A percentile compares a stretch with the other conserved stretches of the same genome.
These are phyloP conservation scores for Apamea epomidion DNA, from an alignment of 2,888 invertebrate genomes.

Conservation along the genomic window DNA sequence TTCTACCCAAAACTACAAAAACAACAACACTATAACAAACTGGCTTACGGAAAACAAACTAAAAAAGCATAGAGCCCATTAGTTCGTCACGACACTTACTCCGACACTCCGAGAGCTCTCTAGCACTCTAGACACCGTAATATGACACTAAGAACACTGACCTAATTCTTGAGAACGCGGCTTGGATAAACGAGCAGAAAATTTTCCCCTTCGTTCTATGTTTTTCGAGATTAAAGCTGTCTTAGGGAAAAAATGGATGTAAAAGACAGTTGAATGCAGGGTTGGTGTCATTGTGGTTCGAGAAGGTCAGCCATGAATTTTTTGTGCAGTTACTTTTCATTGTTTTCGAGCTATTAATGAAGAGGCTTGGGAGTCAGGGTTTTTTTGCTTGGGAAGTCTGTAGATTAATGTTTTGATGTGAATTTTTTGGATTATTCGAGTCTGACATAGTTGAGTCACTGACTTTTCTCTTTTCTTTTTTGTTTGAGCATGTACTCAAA, in stretches of 20 bases:
- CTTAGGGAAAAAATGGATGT: background rate
- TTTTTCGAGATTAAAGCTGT: constrained; percentile 37
- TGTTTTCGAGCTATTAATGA: constrained; percentile 45
- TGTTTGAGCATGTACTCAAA: too few relatives aligned
- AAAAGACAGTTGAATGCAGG: constrained; percentile 30
- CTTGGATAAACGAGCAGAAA: constrained; percentile 38
- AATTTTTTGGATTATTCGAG: background rate
- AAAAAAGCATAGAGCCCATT: constrained; percentile 52
- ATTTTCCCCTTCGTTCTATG: constrained; percentile 17
- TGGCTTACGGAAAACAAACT: constrained; percentile 9
- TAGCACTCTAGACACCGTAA: constrained; percentile 57
- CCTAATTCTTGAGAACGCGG: constrained; percentile 54
- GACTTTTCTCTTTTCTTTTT: too few relatives aligned
- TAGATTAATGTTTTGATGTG: background rate
- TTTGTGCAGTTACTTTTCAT: constrained; percentile 17
- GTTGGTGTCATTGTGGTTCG: background rate
- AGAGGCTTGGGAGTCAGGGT: constrained; percentile 7
- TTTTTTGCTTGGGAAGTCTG: constrained; percentile 5
- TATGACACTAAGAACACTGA: constrained; percentile 62
- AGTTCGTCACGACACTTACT: constrained; percentile 50
- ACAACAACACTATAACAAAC: constrained; percentile 5
- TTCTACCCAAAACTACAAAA: background rate
- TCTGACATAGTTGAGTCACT: background rate
- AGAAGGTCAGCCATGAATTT: constrained; percentile 17
- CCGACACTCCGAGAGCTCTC: constrained; percentile 46